Base-by-base conservation (phyloP, 2,888 invertebrate species). In the Athalia rosae region DNA sequence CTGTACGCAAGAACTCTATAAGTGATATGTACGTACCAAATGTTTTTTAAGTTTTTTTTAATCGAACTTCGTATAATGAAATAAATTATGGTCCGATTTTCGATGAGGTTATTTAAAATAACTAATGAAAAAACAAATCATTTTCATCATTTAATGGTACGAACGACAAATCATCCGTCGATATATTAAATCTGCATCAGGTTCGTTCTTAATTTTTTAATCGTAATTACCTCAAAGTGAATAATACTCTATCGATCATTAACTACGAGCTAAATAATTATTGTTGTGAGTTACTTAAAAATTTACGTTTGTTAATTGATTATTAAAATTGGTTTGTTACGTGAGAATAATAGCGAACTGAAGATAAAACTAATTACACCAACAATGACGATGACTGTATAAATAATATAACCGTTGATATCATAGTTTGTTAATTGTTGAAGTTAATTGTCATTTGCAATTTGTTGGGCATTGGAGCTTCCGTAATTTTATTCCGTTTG, bases 281-380 rank as follows among this genome's bases (percentile, higher is more conserved):
- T 41, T 61, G 11, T 11, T 41, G 28, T 28, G 28, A n/a, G 61
- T 61, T 28, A 11, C 28, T 61, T 61, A 61, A 61, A 61, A 28
- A 61, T 61, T 15, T 8, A 61, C 61, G 28, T 61, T 61, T 61
- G 61, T 61, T 61, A 13, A 13, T 41, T 61, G 41, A 28, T 15
- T 61, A 28, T 15, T 61, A 28, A 61, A 15, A 41, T 61, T 61
- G 4, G 4, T 61, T 15, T 61, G 15, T 28, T 13, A 41, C 61
- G n/a, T 41, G 13, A 9, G 5, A 5, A 28, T 28, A 41, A 61
- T n/a, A 9, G 61, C 28, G 2, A 28, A 28, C 28, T n/a, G n/a
- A n/a, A 28, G 28, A 28, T 28, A 28, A 28, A 28, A 28, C 28
- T 28, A 28, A 28, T 28, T 28, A 28, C 28, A 28, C 28, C 28